Percentiles rank a stretch among this genome's conserved stretches.
Conservation (phyloP, 2,113 vertebrate species). For the Camelus dromedarius region DNA sequence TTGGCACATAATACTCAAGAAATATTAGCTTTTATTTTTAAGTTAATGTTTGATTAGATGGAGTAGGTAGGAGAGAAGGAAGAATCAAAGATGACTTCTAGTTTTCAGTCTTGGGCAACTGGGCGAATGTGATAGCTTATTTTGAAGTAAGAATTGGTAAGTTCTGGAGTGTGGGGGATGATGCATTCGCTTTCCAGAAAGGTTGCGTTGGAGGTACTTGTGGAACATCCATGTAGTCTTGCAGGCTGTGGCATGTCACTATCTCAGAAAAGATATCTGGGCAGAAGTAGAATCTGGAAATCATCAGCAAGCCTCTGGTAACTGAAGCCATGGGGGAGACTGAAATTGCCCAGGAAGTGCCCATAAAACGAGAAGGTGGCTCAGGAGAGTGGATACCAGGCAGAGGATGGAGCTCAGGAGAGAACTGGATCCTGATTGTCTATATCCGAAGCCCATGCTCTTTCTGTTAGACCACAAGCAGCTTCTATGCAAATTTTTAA, state of each 20-base stretch:
- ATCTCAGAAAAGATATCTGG: background rate
- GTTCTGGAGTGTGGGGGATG: background rate
- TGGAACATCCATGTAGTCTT: background rate
- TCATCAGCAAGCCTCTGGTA: background rate
- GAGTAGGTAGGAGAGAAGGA: background rate
- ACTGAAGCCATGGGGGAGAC: background rate
- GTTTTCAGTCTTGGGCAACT: background rate
- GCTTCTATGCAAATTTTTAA: background rate
- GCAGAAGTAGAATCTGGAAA: background rate
- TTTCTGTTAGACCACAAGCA: background rate
- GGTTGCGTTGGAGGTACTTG: background rate
- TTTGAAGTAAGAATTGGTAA: background rate
- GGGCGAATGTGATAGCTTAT: background rate
- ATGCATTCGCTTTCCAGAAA: constrained; percentile 16
- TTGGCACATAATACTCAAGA: background rate
- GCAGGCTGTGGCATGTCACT: background rate
- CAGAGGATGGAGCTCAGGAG: background rate
- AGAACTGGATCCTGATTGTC: background rate
- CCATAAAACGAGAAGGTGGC: background rate
- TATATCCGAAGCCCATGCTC: background rate
- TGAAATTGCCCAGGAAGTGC: background rate
- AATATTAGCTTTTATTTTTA: background rate
- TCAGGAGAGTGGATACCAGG: background rate
- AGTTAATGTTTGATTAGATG: background rate
- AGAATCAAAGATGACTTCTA: background rate